Evolutionary conservation across 2,797 vertebrate species (phyloP).

Genomic region (Aeoliscus strigatus): DNA sequence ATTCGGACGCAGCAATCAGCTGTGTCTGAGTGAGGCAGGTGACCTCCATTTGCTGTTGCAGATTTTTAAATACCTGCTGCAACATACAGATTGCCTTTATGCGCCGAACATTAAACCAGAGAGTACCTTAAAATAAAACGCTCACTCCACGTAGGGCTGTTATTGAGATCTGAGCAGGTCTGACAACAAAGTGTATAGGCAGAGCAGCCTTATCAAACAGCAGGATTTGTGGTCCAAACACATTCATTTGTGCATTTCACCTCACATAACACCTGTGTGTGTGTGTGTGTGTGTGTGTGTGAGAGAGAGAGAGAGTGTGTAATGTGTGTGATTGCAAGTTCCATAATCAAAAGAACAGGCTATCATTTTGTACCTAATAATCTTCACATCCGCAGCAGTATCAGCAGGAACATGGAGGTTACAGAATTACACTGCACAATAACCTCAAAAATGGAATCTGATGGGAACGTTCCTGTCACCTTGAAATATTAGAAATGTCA

Average conservation of each 20-base stretch:
- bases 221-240: too few relatives aligned
- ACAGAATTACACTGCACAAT: conserved; percentile 14
- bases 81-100: conserved; percentile 46
- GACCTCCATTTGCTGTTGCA: conserved; percentile 43
- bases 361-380: conserved; percentile 15
- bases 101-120: conserved; percentile 42
- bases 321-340: conserved; percentile 47
- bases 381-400: conserved; percentile 29
- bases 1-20: conserved; percentile 29
- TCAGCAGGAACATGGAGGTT: conserved; percentile 25
- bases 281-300: too few relatives aligned
- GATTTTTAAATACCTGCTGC: conserved; percentile 31
- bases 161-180: conserved; percentile 55
- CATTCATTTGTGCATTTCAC: conserved; percentile 52
- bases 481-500: conserved; percentile 25
- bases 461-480: conserved; percentile 8
- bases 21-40: conserved; percentile 42
- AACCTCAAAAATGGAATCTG: conserved; percentile 49
- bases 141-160: conserved; percentile 44
- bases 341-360: conserved; percentile 35
- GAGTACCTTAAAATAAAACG: conserved; percentile 38
- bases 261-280: too few relatives aligned
- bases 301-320: too few relatives aligned
- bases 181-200: conserved; percentile 38
- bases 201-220: too few relatives aligned